phyloP scores from a whole-genome alignment of 2,113 vertebrate genomes.

The Uropsilus gracilis region DNA sequence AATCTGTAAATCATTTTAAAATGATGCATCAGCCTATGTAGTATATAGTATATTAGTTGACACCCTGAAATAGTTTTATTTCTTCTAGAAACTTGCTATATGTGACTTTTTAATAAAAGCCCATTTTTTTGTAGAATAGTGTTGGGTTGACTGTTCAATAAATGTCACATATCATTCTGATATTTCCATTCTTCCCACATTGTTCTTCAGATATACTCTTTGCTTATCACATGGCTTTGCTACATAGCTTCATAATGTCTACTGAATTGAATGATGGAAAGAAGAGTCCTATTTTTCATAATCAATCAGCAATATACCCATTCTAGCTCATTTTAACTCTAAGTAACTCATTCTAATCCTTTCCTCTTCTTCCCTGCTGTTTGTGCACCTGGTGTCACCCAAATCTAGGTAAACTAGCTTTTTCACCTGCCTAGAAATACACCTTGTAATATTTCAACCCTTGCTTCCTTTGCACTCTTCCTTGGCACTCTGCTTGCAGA shows the following conservation, averaged over 20 bases:
- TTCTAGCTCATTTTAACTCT: too few species aligned
- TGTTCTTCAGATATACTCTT: neutral
- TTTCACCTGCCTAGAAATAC: neutral
- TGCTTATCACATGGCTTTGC: neutral
- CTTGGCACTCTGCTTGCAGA: neutral
- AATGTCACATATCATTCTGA: neutral
- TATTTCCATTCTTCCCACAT: neutral
- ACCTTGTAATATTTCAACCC: neutral
- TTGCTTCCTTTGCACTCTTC: neutral
- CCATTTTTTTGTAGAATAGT: neutral
- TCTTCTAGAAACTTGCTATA: neutral
- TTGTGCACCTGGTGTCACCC: neutral
- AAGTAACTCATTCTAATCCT: neutral
- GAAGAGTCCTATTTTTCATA: neutral
- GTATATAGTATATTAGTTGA: neutral
- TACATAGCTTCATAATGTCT: neutral
- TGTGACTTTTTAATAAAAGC: neutral
- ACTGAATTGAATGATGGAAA: neutral
- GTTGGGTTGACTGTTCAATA: neutral
- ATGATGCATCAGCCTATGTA: neutral
- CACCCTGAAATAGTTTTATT: neutral
- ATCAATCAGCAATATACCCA: neutral
- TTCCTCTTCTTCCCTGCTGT: neutral
- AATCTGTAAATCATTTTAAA: constrained; percentile 19
- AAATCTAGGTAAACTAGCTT: neutral